These are phyloP conservation scores for Nasonia vitripennis DNA, from an alignment of 1,140 invertebrate species.

Conservation along the genomic window DNA sequence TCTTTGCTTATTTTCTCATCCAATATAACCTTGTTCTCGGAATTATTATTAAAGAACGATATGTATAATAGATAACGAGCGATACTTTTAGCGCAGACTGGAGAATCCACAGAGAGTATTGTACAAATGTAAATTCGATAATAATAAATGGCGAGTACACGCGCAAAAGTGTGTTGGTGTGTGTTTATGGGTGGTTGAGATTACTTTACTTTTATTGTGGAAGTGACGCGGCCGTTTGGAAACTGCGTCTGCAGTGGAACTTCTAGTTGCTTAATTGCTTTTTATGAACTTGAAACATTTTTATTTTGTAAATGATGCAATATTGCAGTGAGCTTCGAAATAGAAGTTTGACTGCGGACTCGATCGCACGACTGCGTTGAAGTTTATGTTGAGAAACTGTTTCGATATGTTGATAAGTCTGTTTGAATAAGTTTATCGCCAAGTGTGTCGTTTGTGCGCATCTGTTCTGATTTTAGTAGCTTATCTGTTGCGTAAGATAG, in stretches of 20 bases:
- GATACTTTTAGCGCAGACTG: constrained; percentile 21
- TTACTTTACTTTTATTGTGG: background rate
- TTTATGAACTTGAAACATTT: no score
- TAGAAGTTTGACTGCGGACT: background rate
- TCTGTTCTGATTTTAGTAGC: background rate
- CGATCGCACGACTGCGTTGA: background rate
- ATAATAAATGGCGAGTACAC: background rate
- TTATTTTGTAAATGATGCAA: no score
- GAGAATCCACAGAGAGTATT: background rate
- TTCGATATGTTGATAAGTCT: constrained; percentile 32
- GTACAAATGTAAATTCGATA: constrained; percentile 11
- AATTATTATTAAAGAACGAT: background rate
- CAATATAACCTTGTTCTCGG: background rate
- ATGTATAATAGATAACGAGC: constrained; percentile 33
- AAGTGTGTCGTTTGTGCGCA: background rate
- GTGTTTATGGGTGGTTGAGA: background rate
- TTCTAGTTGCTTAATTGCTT: background rate
- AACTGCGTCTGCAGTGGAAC: background rate
- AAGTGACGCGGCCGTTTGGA: background rate
- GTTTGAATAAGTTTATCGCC: background rate
- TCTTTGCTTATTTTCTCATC: background rate
- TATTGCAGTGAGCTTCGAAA: background rate
- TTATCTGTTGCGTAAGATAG: constrained; percentile 6
- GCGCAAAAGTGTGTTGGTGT: background rate
- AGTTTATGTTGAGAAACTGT: background rate